A percentile compares a stretch with the other conserved stretches of the same genome.
Conservation (phyloP, 2,797 vertebrate species). For the Channallabes apus region DNA sequence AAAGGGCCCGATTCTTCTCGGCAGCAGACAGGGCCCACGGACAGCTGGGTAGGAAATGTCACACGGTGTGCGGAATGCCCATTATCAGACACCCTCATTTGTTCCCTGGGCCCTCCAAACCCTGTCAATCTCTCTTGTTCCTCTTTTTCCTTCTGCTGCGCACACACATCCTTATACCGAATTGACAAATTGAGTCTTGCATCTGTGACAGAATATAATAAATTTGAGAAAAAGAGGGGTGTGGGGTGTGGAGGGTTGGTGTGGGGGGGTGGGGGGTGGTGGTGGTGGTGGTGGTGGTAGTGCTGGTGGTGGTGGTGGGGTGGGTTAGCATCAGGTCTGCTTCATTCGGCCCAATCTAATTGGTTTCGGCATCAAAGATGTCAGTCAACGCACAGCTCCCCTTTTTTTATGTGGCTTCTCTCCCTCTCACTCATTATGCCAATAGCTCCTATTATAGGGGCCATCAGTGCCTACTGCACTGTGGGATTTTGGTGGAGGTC, state of each 20-base stretch:
- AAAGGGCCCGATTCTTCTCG: constrained; percentile 84
- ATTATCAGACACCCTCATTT: constrained; percentile 87
- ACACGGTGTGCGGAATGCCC: constrained; percentile 85
- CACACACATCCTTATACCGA: constrained; percentile 81
- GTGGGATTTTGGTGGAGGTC: constrained; percentile 82
- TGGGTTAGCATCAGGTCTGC: constrained; percentile 81
- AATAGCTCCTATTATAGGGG: constrained; percentile 83
- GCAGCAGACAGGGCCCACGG: constrained; percentile 84
- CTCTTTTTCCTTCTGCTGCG: constrained; percentile 76
- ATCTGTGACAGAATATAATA: constrained; percentile 90
- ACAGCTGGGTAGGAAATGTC: constrained; percentile 88
- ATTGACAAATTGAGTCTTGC: constrained; percentile 88
- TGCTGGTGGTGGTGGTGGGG: background rate
- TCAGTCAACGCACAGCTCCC: constrained; percentile 84
- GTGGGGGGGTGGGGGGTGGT: constrained; percentile 15
- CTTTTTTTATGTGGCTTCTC: constrained; percentile 81
- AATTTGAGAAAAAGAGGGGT: constrained; percentile 73
- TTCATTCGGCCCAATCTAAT: constrained; percentile 85
- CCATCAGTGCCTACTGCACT: constrained; percentile 81
- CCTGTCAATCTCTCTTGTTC: constrained; percentile 54
- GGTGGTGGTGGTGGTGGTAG: background rate
- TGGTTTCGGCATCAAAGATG: constrained; percentile 87
- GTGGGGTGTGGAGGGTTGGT: constrained; percentile 26
- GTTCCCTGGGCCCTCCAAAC: constrained; percentile 68
- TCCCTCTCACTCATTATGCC: constrained; percentile 79